Conservation (phyloP, 2,113 vertebrate genomes). For the Melanocharis versteri region DNA sequence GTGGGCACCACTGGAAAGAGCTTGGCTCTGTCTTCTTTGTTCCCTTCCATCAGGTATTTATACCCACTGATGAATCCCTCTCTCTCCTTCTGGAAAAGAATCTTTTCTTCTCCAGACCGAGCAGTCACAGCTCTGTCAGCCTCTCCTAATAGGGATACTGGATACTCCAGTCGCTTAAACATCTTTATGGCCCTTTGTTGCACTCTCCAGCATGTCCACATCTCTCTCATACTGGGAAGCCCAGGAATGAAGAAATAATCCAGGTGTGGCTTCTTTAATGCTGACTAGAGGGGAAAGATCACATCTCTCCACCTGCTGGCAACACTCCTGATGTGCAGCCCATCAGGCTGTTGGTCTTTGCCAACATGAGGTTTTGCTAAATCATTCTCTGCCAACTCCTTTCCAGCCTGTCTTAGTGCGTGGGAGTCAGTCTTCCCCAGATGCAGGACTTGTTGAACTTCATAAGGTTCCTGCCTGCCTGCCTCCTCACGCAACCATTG, state of each 20-base stretch:
- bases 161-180: not conserved
- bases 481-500: accelerated
- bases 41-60: not conserved
- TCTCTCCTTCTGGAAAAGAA: not conserved
- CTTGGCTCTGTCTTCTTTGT: not conserved
- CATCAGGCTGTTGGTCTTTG: not conserved
- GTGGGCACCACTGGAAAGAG: not conserved
- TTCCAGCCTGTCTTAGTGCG: not conserved
- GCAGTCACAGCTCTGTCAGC: not conserved
- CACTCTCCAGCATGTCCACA: not conserved
- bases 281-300: not conserved
- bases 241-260: not conserved
- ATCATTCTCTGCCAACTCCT: not conserved
- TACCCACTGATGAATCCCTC: not conserved
- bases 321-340: not conserved
- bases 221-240: not conserved
- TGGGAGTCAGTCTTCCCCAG: not conserved
- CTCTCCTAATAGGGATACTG: not conserved
- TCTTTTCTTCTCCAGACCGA: not conserved
- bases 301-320: not conserved
- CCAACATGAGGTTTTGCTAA: not conserved
- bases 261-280: not conserved
- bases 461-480: not conserved
- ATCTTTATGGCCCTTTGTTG: not conserved
- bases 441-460: not conserved